Conservation (phyloP, 2,797 vertebrate species). For the Peromyscus nudipes region DNA sequence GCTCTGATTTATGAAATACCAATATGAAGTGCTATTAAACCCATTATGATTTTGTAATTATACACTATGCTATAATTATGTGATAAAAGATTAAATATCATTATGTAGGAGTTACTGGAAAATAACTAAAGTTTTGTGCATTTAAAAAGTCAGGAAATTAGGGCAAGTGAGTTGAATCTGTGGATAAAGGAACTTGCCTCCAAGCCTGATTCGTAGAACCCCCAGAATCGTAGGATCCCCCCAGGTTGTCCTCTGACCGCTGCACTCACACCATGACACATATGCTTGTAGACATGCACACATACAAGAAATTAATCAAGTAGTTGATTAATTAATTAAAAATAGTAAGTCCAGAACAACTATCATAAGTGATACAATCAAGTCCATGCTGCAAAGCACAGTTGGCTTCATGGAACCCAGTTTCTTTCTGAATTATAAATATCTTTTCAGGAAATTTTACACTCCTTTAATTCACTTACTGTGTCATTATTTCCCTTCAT, state of each 20-base stretch:
- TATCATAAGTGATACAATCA: background rate
- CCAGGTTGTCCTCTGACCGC: background rate
- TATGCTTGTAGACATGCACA: background rate
- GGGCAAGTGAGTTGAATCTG: background rate
- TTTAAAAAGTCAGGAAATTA: background rate
- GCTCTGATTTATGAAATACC: conserved; percentile 57
- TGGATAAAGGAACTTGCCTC: background rate
- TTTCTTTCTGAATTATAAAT: background rate
- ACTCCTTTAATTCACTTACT: background rate
- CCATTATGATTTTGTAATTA: background rate
- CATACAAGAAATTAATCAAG: background rate
- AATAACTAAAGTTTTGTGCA: conserved; percentile 6
- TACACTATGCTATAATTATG: background rate
- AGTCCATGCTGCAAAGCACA: background rate
- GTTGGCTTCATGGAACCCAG: background rate
- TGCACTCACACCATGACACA: background rate
- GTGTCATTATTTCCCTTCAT: conserved; percentile 35
- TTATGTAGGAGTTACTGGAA: background rate
- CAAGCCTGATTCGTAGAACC: too few relatives aligned
- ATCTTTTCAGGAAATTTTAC: background rate
- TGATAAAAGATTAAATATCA: conserved; percentile 37
- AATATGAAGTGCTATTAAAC: conserved; percentile 44
- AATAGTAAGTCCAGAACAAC: background rate
- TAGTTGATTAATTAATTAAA: background rate
- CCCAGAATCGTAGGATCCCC: too few relatives aligned